Conservation (phyloP, 2,797 vertebrate genomes). For the Cryptoblepharus egeriae region DNA sequence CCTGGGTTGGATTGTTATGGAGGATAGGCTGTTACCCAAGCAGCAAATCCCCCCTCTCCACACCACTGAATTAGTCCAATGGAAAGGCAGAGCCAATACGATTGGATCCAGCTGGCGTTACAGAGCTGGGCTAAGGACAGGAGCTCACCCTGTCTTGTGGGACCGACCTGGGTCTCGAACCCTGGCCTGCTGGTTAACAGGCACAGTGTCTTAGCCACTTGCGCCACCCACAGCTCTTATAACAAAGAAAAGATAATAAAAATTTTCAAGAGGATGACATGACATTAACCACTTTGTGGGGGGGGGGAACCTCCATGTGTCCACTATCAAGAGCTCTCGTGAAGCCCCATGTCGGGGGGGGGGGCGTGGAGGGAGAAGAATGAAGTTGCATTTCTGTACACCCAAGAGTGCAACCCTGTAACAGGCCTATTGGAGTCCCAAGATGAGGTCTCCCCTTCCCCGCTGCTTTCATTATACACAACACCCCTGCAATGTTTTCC, state of each 20-base stretch:
- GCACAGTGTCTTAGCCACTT: no score
- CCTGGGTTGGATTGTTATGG: no score
- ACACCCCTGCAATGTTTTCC: neutral
- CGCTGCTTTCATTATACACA: neutral
- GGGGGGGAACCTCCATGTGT: neutral
- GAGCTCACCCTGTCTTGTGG: no score
- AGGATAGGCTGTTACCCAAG: no score
- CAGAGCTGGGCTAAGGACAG: no score
- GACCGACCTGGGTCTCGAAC: no score
- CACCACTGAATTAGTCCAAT: no score
- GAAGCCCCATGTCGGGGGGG: neutral
- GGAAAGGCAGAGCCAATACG: no score
- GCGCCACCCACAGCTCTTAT: no score
- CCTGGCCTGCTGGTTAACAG: no score
- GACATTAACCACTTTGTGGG: neutral
- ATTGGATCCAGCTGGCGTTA: no score
- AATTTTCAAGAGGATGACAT: neutral
- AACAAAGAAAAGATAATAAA: neutral
- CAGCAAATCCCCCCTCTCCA: no score
- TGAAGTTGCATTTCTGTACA: fast-evolving
- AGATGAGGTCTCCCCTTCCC: conserved; percentile 4
- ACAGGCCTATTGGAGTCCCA: conserved; percentile 11
- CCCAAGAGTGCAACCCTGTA: neutral
- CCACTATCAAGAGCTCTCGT: neutral
- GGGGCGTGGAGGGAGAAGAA: neutral